phyloP scores from a whole-genome alignment of 1,140 invertebrate genomes.

The Apolygus lucorum region DNA sequence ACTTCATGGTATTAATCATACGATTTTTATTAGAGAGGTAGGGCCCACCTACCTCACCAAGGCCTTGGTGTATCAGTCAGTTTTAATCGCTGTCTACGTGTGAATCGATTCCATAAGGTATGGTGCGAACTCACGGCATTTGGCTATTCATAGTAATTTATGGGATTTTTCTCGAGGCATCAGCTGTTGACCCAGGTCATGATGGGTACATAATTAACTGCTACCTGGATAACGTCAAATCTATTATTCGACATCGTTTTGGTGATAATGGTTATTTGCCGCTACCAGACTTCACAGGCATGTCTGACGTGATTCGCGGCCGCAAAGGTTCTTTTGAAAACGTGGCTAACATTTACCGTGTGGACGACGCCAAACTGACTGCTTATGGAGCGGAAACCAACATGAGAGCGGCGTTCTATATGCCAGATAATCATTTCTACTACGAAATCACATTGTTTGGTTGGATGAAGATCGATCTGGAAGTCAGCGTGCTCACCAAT shows the following conservation, averaged over 20 bases:
- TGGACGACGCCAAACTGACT: not conserved
- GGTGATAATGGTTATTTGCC: not conserved
- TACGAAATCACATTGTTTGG: not conserved
- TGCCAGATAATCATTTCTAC: not conserved
- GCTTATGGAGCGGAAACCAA: not conserved
- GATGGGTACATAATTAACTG: not conserved
- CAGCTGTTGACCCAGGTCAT: not conserved
- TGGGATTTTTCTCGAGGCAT: too few species aligned
- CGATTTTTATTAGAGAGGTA: too few species aligned
- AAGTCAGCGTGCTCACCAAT: not conserved
- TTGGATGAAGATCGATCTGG: not conserved
- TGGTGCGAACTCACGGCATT: too few species aligned
- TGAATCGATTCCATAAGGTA: too few species aligned
- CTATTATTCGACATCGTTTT: not conserved
- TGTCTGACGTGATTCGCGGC: not conserved
- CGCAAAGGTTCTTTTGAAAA: not conserved
- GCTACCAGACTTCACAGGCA: too few species aligned
- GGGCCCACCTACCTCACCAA: too few species aligned
- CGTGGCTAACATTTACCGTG: not conserved
- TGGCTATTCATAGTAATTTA: too few species aligned
- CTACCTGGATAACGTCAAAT: not conserved
- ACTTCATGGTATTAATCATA: too few species aligned
- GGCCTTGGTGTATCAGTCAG: too few species aligned
- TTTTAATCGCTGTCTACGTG: too few species aligned
- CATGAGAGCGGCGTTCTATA: not conserved